These are phyloP conservation scores for Astyanax mexicanus DNA, from an alignment of 2,797 vertebrate genomes.

Conservation along the genomic window DNA sequence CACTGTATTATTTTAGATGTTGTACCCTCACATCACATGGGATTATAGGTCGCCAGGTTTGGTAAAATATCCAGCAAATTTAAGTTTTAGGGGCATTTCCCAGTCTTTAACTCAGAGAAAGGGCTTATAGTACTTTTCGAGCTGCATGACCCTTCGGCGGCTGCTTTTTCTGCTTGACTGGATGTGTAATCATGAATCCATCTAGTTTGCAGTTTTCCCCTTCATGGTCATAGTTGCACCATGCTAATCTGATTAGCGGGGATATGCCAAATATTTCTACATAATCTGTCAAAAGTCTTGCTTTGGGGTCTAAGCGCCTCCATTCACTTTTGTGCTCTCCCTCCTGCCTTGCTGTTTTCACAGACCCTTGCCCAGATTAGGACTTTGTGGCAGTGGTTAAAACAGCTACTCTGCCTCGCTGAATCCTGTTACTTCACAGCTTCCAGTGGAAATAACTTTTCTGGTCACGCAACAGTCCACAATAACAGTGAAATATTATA, in stretches of 20 bases:
- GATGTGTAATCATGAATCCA: constrained; percentile 37
- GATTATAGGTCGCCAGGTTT: not conserved
- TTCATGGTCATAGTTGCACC: constrained; percentile 48
- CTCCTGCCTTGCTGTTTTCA: not conserved
- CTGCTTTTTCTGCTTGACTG: constrained; percentile 36
- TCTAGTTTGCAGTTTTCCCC: constrained; percentile 29
- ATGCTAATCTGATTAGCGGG: constrained; percentile 53
- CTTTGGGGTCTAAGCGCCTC: constrained; percentile 15
- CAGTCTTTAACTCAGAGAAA: not conserved
- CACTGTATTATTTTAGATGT: not conserved
- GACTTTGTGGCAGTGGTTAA: constrained; percentile 68
- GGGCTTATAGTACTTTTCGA: constrained; percentile 5
- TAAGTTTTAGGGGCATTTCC: not conserved
- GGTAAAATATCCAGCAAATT: not conserved
- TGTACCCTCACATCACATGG: not conserved
- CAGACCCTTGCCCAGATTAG: constrained; percentile 83
- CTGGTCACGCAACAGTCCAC: not conserved
- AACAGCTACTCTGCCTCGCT: constrained; percentile 12
- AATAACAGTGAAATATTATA: too few relatives aligned
- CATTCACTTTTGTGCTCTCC: constrained; percentile 50
- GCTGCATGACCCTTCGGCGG: not conserved
- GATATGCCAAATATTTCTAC: constrained; percentile 57
- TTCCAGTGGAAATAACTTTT: not conserved
- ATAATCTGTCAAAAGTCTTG: constrained; percentile 50
- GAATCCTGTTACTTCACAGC: not conserved